phyloP scores from a whole-genome alignment of 2,113 vertebrate species.

The Candoia aspera region DNA sequence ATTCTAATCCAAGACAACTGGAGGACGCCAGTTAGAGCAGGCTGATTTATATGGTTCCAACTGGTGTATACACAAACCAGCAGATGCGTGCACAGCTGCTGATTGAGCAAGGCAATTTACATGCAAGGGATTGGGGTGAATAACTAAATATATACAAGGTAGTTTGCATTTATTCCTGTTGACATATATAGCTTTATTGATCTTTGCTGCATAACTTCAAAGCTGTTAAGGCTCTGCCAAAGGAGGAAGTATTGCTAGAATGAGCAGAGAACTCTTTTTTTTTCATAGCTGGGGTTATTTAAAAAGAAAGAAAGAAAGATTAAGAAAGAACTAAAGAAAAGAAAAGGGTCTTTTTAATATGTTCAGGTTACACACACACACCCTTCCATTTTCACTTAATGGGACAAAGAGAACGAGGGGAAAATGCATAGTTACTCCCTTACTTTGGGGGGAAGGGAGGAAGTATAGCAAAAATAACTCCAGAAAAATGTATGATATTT shows the following conservation, averaged over 20 bases:
- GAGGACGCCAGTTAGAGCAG: neutral
- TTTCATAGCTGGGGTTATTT: neutral
- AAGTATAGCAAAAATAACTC: neutral
- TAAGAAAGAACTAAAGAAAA: neutral
- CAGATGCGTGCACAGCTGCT: neutral
- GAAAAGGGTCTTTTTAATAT: neutral
- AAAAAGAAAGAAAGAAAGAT: neutral
- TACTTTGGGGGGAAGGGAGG: neutral
- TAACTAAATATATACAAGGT: neutral
- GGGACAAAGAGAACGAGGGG: neutral
- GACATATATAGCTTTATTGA: neutral
- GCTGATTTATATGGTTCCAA: neutral
- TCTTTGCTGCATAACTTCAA: neutral
- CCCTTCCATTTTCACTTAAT: neutral
- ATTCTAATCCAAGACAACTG: neutral
- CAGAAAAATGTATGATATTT: neutral
- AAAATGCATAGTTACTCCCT: neutral
- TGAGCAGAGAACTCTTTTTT: neutral
- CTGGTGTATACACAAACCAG: neutral
- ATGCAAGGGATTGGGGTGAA: neutral
- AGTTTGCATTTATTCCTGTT: neutral
- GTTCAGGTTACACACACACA: neutral
- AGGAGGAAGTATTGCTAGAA: neutral
- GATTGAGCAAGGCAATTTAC: neutral
- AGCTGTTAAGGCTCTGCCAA: neutral